A percentile compares a stretch with the other conserved stretches of the same genome.
Conservation (phyloP, 2,888 invertebrate species). For the Heliconius ismenius region DNA sequence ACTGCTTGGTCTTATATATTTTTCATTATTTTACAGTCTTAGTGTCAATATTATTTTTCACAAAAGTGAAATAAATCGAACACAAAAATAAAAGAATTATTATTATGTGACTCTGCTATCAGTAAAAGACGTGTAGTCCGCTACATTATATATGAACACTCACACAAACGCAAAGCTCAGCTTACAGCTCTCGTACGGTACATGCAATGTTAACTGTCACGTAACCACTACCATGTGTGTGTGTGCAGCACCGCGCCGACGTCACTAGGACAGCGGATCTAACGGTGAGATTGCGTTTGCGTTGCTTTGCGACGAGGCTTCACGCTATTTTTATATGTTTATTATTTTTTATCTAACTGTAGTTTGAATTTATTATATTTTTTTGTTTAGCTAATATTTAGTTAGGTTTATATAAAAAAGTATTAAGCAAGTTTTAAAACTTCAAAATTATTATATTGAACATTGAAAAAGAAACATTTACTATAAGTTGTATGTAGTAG, state of each 20-base stretch:
- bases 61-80: not conserved
- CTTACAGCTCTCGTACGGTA: not conserved
- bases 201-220: conserved; percentile 48
- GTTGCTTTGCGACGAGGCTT: conserved; percentile 42
- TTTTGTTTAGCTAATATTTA: not conserved
- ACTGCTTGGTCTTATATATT: not conserved
- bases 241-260: conserved; percentile 75
- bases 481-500: not conserved
- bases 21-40: not conserved
- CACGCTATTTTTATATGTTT: not conserved
- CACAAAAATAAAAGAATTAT: not conserved
- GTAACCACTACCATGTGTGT: conserved; percentile 47
- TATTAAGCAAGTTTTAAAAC: too few species aligned
- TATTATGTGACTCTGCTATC: too few species aligned
- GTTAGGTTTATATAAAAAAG: too few species aligned
- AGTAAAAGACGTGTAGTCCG: too few species aligned
- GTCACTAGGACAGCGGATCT: conserved; percentile 72
- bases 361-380: not conserved
- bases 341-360: not conserved
- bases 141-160: not conserved
- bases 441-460: too few species aligned
- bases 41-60: not conserved
- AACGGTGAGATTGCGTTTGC: conserved; percentile 67
- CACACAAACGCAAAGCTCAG: conserved; percentile 1
- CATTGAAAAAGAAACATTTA: not conserved